Evolutionary conservation across 2,797 vertebrate species (phyloP).

Genomic region (Spinus olivaceus): DNA sequence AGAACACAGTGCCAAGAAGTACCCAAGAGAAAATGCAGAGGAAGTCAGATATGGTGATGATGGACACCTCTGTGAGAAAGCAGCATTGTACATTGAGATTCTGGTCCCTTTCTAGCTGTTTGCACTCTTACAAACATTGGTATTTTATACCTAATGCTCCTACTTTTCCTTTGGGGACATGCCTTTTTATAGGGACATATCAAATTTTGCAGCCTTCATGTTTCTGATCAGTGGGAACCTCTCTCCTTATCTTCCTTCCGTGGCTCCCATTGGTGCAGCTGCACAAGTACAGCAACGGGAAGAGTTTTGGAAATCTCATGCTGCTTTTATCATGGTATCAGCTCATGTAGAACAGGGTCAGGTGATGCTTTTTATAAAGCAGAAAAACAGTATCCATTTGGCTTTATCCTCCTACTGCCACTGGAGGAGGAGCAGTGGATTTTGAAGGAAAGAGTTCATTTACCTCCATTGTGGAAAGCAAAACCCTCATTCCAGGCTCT

Average conservation of each 20-base stretch:
- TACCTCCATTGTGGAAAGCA: background rate
- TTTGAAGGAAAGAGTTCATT: background rate
- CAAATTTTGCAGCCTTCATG: background rate
- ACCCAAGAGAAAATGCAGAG: constrained; percentile 30
- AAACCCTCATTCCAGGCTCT: background rate
- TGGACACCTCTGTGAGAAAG: background rate
- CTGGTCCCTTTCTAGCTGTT: background rate
- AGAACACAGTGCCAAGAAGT: background rate
- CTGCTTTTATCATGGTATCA: background rate
- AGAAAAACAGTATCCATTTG: background rate
- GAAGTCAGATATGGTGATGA: background rate
- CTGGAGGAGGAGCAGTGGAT: background rate
- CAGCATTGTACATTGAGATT: background rate
- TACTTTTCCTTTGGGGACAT: background rate
- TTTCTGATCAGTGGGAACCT: background rate
- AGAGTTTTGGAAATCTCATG: background rate
- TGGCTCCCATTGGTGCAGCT: background rate
- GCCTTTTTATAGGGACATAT: background rate
- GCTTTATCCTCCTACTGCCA: background rate
- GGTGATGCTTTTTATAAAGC: background rate
- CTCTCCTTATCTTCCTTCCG: background rate
- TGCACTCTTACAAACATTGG: background rate
- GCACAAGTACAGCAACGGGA: background rate
- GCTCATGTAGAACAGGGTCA: background rate
- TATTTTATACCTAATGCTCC: background rate